A percentile compares a stretch with the other conserved stretches of the same genome.
Evolutionary conservation across 1,140 invertebrate genomes (phyloP).

Genomic region (Polyergus mexicanus): DNA sequence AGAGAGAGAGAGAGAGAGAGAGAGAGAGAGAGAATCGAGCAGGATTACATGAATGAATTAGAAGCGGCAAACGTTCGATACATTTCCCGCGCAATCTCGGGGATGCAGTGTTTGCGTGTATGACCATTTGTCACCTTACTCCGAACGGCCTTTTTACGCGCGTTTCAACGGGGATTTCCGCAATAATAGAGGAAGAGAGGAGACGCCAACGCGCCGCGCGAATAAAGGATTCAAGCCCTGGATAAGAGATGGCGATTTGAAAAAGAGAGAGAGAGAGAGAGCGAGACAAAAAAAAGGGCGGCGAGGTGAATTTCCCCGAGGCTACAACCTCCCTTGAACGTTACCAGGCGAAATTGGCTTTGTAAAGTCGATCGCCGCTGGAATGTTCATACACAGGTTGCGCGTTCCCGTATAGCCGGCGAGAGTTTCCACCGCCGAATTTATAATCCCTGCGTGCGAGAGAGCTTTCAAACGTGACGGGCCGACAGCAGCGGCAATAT

Average conservation of each 20-base stretch:
- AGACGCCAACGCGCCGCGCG: slow-evolving; percentile 3
- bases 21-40: not conserved
- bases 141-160: slow-evolving; percentile 45
- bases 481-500: slow-evolving; percentile 29
- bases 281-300: not conserved
- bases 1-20: not conserved
- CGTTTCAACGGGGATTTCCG: slow-evolving; percentile 40
- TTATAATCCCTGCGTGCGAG: slow-evolving; percentile 48
- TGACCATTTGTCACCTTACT: slow-evolving; percentile 55
- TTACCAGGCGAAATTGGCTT: slow-evolving; percentile 56
- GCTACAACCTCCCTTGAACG: slow-evolving; percentile 41
- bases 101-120: slow-evolving; percentile 52
- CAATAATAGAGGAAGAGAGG: slow-evolving; percentile 31
- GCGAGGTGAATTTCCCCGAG: slow-evolving; percentile 57
- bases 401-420: slow-evolving; percentile 24
- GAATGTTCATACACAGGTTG: slow-evolving; percentile 57
- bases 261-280: slow-evolving; percentile 6
- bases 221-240: slow-evolving; percentile 44
- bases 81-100: slow-evolving; percentile 50
- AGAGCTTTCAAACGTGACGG: slow-evolving; percentile 52
- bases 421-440: slow-evolving; percentile 46
- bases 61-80: slow-evolving; percentile 45
- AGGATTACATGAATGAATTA: slow-evolving; percentile 11
- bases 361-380: slow-evolving; percentile 58
- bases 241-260: slow-evolving; percentile 57